Percentiles rank a stretch among this genome's conserved stretches.
phyloP scores from a whole-genome alignment of 2,113 vertebrate species.

The Poeciliopsis turrubarensis region DNA sequence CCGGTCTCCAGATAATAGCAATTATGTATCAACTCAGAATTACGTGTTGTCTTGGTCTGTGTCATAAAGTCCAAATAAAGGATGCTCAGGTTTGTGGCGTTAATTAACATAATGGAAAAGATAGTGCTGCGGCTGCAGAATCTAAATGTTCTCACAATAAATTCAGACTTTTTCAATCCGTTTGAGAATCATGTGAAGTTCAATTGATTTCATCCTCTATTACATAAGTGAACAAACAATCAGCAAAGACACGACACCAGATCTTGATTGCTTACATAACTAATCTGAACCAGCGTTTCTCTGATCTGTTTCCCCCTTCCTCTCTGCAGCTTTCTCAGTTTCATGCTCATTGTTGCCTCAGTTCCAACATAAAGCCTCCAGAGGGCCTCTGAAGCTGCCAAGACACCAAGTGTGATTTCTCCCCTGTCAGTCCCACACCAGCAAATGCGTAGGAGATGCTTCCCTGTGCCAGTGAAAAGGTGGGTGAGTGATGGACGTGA shows the following conservation, averaged over 20 bases:
- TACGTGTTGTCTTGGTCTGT: too few species aligned
- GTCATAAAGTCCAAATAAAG: too few species aligned
- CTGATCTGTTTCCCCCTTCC: conserved; percentile 23
- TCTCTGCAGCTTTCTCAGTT: conserved; percentile 21
- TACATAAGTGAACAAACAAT: conserved; percentile 34
- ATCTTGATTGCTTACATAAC: conserved; percentile 68
- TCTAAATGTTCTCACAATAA: neutral
- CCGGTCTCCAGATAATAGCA: too few species aligned
- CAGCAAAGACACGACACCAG: conserved; percentile 30
- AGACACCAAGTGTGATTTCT: conserved; percentile 59
- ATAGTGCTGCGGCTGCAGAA: neutral
- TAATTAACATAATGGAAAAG: too few species aligned
- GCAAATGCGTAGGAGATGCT: conserved; percentile 62
- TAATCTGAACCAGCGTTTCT: conserved; percentile 58
- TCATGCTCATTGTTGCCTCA: conserved; percentile 40
- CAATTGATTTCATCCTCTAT: conserved; percentile 14
- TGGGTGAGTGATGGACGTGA: conserved; percentile 65
- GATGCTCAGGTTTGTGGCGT: too few species aligned
- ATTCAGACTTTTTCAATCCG: conserved; percentile 1
- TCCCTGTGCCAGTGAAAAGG: conserved; percentile 63
- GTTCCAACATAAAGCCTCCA: conserved; percentile 52
- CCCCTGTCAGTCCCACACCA: conserved; percentile 54
- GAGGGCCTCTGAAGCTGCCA: conserved; percentile 56
- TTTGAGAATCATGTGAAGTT: conserved; percentile 30
- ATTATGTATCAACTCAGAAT: too few species aligned